Evolutionary conservation across 2,888 invertebrate species (phyloP), one percentile per base, ranked within the genome.

Genomic region (Oscheius onirici): DNA sequence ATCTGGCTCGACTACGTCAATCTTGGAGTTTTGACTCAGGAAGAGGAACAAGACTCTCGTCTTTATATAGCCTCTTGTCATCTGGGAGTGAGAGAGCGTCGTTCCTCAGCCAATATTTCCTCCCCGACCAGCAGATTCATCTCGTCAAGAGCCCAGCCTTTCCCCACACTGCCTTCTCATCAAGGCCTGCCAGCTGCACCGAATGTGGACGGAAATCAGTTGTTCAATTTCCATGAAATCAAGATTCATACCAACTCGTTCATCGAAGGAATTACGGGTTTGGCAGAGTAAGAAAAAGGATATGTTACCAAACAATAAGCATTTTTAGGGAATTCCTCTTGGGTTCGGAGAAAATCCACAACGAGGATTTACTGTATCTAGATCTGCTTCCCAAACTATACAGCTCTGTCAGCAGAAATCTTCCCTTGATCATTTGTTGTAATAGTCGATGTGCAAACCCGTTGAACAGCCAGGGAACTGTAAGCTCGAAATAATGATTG

Each of bases 1-100:
- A 60, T 77, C 11, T 86, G 86, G 86, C 46, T 78, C 43, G 85
- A 86, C 60, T 84, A 80, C 57, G 76, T 86, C 20, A 77, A 83
- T 61, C 65, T 80, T 44, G 69, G 75, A 3, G 68, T 24, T 13
- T 52, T 85, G 22, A 55, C 49, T 0, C 60, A 69, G 10, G 76
- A 76, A 57, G 77, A 78, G 22, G 71, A 71, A 11, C 57, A 66
- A 11, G 82, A 83, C 41, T 40, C 52, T 28, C 17, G 41, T n/a
- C 52, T 66, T 20, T 51, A 52, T n/a, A 41, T 52, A 1, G n/a
- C 54, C 52, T 40, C 52, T 13, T 43, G 34, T 52, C 66, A 66
- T 66, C n/a, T 51, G 41, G 52, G 54, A 40, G 22, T 20, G 1
- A 52, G 43, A 20, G 66, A 66, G 2, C 24, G 49, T 2, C 24